phyloP scores from a whole-genome alignment of 92 coral and sea anemone species.

The Virgularia gustaviana region DNA sequence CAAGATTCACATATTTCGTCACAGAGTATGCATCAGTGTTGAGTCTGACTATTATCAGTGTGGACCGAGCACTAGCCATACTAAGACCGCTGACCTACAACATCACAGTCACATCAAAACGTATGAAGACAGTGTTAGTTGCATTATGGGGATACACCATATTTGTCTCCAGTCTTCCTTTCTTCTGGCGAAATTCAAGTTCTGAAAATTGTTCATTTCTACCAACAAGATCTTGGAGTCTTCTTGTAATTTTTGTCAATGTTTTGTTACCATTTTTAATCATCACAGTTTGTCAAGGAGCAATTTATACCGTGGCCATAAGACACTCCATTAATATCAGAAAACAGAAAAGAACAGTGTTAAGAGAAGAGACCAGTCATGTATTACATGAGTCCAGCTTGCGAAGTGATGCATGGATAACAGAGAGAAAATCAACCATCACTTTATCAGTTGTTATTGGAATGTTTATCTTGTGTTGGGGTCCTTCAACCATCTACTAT shows the following conservation, averaged over 20 bases:
- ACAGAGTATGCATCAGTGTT: constrained; percentile 40
- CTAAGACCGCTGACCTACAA: constrained; percentile 25
- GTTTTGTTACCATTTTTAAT: constrained; percentile 19
- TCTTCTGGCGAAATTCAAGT: not conserved
- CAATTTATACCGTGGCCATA: constrained; percentile 10
- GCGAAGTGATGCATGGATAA: constrained; percentile 25
- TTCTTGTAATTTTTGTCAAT: constrained; percentile 1
- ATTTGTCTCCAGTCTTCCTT: constrained; percentile 9
- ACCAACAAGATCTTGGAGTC: constrained; percentile 30
- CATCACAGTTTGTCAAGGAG: not conserved
- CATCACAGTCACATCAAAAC: constrained; percentile 27
- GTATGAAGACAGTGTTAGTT: constrained; percentile 16
- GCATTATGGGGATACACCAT: constrained; percentile 8
- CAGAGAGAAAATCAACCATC: constrained; percentile 68
- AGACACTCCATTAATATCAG: constrained; percentile 21
- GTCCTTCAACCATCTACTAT: constrained; percentile 88
- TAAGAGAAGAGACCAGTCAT: no score
- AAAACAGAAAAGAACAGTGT: not conserved
- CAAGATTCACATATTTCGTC: constrained; percentile 30
- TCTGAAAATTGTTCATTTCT: not conserved
- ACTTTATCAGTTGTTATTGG: constrained; percentile 88
- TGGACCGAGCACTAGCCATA: constrained; percentile 17
- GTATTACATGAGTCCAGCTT: not conserved
- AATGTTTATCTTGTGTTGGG: constrained; percentile 77
- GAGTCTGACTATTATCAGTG: constrained; percentile 22